phyloP scores from a whole-genome alignment of 2,113 vertebrate genomes.

The Microtus richardsoni region DNA sequence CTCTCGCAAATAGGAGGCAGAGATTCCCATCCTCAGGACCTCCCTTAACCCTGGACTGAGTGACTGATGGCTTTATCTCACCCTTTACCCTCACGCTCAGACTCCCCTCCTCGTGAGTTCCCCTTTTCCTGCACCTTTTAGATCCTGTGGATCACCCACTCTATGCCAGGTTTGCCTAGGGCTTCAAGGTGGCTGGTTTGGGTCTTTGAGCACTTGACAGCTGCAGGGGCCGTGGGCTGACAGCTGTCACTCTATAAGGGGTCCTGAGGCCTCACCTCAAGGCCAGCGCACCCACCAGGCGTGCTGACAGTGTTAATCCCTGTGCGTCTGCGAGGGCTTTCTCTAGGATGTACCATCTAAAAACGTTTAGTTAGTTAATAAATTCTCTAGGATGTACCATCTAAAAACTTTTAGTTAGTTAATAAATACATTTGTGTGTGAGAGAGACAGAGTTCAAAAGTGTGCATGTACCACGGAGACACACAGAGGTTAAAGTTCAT shows the following conservation, averaged over 20 bases:
- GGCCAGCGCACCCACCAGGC: not conserved
- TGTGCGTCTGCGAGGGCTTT: no score
- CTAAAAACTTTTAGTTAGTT: not conserved
- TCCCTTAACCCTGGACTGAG: not conserved
- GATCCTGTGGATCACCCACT: not conserved
- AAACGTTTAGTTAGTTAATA: not conserved
- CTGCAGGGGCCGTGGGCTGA: not conserved
- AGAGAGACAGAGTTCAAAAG: not conserved
- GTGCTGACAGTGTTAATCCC: not conserved
- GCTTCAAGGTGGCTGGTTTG: not conserved
- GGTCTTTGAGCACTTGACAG: not conserved
- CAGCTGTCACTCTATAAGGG: not conserved
- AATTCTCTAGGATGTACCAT: not conserved
- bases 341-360: not conserved
- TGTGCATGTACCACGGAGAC: not conserved
- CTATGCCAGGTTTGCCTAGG: not conserved
- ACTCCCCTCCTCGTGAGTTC: rapidly evolving
- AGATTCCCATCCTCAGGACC: no score
- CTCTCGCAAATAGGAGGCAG: no score
- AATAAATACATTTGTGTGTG: not conserved
- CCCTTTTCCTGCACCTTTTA: not conserved
- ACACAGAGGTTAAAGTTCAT: not conserved
- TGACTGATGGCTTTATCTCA: not conserved
- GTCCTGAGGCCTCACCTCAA: not conserved
- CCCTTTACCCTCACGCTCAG: not conserved